Evolutionary conservation across 1,140 invertebrate genomes (phyloP).

Genomic region (Colletes gigas): DNA sequence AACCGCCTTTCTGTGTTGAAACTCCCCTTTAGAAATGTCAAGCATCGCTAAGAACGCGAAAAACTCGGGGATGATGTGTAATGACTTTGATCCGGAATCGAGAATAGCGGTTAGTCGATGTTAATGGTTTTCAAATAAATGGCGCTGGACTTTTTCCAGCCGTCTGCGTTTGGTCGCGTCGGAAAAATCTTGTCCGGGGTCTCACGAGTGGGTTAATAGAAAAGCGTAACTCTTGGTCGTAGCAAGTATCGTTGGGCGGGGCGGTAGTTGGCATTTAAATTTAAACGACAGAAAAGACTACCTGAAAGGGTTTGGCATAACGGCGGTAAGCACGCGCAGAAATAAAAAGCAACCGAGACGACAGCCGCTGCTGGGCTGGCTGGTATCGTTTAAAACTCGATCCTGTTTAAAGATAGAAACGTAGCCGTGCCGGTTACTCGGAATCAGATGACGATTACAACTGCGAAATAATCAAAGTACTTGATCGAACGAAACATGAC

Average conservation of each 20-base stretch:
- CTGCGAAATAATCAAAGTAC: too few relatives aligned
- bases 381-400: too few relatives aligned
- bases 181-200: conserved; percentile 28
- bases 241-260: conserved; percentile 12
- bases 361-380: too few relatives aligned
- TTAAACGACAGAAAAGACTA: conserved; percentile 1
- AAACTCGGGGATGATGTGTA: conserved; percentile 20
- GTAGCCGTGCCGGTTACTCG: too few relatives aligned
- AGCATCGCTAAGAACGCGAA: conserved; percentile 9
- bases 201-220: conserved; percentile 53
- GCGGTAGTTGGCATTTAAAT: conserved; percentile 40
- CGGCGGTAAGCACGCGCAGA: neutral
- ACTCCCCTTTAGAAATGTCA: conserved; percentile 32
- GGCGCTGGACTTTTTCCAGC: neutral
- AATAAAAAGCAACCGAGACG: neutral
- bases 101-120: conserved; percentile 12
- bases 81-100: conserved; percentile 32
- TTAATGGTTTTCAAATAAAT: conserved; percentile 36
- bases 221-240: conserved; percentile 54
- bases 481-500: too few relatives aligned
- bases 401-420: too few relatives aligned
- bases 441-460: too few relatives aligned
- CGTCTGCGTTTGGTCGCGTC: neutral
- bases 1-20: conserved; percentile 28
- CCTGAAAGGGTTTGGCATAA: neutral